Base-by-base conservation (phyloP, 2,888 invertebrate species). In the Drosophila sordidula region DNA sequence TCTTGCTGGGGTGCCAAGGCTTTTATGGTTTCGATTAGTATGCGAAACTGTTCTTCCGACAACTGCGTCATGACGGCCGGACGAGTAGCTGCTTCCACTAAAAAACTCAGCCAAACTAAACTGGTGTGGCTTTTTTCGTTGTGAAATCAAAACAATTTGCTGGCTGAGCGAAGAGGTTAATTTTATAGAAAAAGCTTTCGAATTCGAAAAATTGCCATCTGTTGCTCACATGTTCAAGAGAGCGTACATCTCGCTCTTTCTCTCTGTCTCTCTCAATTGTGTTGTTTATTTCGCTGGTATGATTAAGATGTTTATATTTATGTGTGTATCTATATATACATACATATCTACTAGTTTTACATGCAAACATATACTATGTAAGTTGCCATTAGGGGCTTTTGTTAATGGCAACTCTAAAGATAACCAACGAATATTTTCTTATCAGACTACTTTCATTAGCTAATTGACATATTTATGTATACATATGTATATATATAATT, bases 1-100 rank as follows among this genome's bases (percentile, higher is more conserved):
- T 65, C 55, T 56, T 67, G 36, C 29, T 61, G 57, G 0, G 87
- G 87, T 0, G 83, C 89, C 36, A 90, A 52, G 0, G 81, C 64
- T 8, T 75, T 77, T 38, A 90, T 87, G 0, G 90, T 87, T 57
- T 89, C 89, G 38, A 91, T 88, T 2, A 91, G 74, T 58, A 78
- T 75, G 32, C 80, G 84, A 57, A 91, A 89, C 74, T 91, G 91
- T 56, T 89, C 90, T 6, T 84, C 80, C 11, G 91, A 89, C 86
- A 91, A 75, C 65, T 90, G 89, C 44, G 88, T 70, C 85, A 85
- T 85, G 41, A 46, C 67, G 25, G 1, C 2, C 4, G 5, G 14
- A 6, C 2, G 4, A 26, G n/a, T 1, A 29, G 9, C 8, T 22
- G 44, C 9, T 11, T 6, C 29, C 42, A 12, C 34, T 6, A 16